A percentile compares a stretch with the other conserved stretches of the same genome.
Conservation (phyloP, 2,113 vertebrate genomes). For the Lycocorax pyrrhopterus region DNA sequence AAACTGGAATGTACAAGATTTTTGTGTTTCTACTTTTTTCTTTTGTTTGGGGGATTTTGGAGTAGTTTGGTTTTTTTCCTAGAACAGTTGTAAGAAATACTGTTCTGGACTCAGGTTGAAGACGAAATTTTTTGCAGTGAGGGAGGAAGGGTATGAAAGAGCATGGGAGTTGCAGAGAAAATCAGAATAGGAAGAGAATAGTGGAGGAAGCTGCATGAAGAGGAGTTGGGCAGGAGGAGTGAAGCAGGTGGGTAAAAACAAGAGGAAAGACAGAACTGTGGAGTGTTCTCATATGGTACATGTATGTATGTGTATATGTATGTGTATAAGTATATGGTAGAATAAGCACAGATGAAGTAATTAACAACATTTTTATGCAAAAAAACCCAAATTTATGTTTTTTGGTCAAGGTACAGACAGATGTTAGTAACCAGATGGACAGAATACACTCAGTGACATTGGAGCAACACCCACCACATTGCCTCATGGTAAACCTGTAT, state of each 20-base stretch:
- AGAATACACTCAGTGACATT: background rate
- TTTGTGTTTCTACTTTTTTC: background rate
- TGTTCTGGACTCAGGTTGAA: background rate
- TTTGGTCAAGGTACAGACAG: background rate
- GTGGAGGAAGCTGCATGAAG: background rate
- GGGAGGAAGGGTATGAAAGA: background rate
- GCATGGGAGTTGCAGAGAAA: background rate
- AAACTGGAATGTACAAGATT: background rate
- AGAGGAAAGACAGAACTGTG: background rate
- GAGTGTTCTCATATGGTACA: background rate
- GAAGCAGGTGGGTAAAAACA: background rate
- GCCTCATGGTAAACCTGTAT: background rate
- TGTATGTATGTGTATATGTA: background rate
- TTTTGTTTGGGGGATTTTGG: background rate
- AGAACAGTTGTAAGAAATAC: background rate
- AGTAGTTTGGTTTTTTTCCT: background rate
- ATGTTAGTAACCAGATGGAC: background rate
- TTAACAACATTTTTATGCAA: background rate
- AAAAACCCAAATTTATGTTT: background rate
- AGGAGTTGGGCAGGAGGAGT: background rate
- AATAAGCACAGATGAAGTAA: background rate
- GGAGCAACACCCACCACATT: background rate
- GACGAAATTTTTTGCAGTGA: background rate
- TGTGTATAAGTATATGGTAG: background rate
- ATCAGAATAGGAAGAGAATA: background rate